Percentiles rank a stretch among this genome's conserved stretches.
These are phyloP conservation scores for Setophaga coronata DNA, from an alignment of 2,113 vertebrate genomes.

Conservation along the genomic window DNA sequence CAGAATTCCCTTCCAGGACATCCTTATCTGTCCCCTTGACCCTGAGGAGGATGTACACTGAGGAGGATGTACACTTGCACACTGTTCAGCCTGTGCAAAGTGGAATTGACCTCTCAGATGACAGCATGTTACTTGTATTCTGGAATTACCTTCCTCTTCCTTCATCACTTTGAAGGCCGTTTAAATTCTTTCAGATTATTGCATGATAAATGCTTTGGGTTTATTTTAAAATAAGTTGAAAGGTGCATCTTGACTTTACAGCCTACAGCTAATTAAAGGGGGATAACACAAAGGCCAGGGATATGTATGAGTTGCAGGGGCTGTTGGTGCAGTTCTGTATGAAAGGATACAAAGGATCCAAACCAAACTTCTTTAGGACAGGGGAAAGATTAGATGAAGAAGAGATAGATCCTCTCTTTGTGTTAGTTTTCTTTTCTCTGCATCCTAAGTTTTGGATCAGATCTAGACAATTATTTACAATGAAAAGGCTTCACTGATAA, in stretches of 20 bases:
- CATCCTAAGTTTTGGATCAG: neutral
- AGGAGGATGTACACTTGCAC: fast-evolving
- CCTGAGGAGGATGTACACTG: neutral
- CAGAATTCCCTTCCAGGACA: neutral
- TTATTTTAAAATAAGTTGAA: neutral
- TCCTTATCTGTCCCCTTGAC: neutral
- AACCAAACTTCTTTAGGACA: neutral
- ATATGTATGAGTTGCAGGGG: neutral
- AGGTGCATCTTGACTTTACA: neutral
- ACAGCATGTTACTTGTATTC: neutral
- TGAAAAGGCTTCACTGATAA: neutral
- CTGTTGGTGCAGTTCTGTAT: neutral
- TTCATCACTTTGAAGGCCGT: neutral
- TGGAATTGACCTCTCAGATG: neutral
- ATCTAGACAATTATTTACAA: neutral
- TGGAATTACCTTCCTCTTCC: neutral
- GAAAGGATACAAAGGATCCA: neutral
- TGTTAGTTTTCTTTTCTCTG: neutral
- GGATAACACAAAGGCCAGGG: neutral
- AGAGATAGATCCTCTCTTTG: neutral
- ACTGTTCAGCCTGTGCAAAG: neutral
- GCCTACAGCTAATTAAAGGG: neutral
- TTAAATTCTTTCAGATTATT: neutral
- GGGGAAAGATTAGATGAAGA: neutral
- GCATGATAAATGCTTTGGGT: neutral